Evolutionary conservation across 2,888 invertebrate genomes (phyloP).

Genomic region (Escarpia spicata): DNA sequence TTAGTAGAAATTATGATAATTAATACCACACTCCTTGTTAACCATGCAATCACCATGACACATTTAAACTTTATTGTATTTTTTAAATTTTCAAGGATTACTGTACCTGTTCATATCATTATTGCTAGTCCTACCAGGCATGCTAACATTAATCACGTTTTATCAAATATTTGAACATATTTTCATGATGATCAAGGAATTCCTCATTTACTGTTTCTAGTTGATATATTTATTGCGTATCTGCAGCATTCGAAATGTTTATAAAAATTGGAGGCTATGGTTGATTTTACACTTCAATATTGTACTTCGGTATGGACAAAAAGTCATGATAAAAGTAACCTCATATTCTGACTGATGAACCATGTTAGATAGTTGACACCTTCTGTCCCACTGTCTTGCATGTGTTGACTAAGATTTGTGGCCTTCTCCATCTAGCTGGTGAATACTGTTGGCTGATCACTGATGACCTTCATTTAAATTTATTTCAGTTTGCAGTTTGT

Average conservation of each 20-base stretch:
- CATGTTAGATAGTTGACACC: neutral
- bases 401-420: neutral
- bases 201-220: neutral
- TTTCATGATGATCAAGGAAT: neutral
- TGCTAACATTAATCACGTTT: too few relatives aligned
- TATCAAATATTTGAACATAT: neutral
- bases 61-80: neutral
- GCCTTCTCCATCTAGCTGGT: neutral
- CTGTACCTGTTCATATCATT: neutral
- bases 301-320: neutral
- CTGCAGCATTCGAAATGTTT: neutral
- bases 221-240: neutral
- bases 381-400: neutral
- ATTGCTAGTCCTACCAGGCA: neutral
- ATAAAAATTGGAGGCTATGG: neutral
- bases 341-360: neutral
- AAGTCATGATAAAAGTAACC: neutral
- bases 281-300: neutral
- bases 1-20: neutral
- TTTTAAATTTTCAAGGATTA: neutral
- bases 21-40: neutral
- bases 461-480: neutral
- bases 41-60: neutral
- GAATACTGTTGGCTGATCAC: neutral
- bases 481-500: constrained; percentile 77